phyloP scores from a whole-genome alignment of 2,113 vertebrate genomes.

The Seriola quinqueradiata region DNA sequence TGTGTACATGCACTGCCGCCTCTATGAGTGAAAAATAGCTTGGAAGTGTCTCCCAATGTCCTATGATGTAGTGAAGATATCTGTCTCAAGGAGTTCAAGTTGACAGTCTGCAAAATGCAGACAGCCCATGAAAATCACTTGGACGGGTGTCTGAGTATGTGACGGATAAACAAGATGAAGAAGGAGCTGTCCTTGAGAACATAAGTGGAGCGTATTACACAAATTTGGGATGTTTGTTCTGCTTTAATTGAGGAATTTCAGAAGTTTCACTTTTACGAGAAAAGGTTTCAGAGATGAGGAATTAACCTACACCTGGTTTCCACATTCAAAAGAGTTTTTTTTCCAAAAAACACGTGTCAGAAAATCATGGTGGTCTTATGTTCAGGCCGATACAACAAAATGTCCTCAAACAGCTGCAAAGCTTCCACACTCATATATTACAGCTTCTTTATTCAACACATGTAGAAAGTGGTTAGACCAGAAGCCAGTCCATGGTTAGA shows the following conservation, averaged over 20 bases:
- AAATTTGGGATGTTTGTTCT: not conserved
- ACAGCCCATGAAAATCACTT: not conserved
- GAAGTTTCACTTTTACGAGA: not conserved
- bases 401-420: no score
- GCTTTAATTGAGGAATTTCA: not conserved
- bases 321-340: not conserved
- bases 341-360: not conserved
- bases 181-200: not conserved
- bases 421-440: no score
- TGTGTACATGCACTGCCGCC: not conserved
- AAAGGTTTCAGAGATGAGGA: not conserved
- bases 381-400: no score
- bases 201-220: not conserved
- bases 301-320: not conserved
- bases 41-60: not conserved
- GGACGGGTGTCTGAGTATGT: not conserved
- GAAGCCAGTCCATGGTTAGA: no score
- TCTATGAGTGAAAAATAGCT: not conserved
- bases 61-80: not conserved
- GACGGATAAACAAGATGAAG: not conserved
- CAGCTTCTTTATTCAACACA: no score
- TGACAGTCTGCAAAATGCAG: not conserved
- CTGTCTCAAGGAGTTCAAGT: not conserved
- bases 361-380: no score
- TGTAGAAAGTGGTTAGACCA: no score